phyloP scores from a whole-genome alignment of 1,140 invertebrate genomes.

The Diachasma alloeum region DNA sequence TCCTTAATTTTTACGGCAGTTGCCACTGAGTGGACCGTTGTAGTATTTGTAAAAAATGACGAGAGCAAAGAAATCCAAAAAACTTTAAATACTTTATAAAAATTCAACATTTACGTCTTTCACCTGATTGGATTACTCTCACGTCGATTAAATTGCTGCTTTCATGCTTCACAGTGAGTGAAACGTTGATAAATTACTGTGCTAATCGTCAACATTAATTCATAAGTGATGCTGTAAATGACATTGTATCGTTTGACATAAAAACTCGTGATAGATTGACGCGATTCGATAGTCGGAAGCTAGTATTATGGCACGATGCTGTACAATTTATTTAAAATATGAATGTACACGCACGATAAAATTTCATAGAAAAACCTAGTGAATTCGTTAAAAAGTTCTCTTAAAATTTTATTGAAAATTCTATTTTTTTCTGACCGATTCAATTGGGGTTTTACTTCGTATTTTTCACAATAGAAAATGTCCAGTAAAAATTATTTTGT shows the following conservation, averaged over 20 bases:
- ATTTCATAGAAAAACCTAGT: too few species aligned
- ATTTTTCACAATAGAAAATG: too few species aligned
- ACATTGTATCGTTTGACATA: neutral
- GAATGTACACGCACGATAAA: neutral
- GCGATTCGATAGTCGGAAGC: neutral
- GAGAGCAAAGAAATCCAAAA: neutral
- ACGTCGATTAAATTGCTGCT: neutral
- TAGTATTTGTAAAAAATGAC: neutral
- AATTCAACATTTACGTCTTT: neutral
- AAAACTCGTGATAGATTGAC: neutral
- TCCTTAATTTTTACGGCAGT: conserved; percentile 2
- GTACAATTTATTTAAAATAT: conserved; percentile 5
- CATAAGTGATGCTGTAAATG: neutral
- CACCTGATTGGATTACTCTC: too few species aligned
- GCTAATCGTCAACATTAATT: neutral
- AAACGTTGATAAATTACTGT: neutral
- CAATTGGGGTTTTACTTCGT: too few species aligned
- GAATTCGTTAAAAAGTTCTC: too few species aligned
- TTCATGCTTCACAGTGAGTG: neutral
- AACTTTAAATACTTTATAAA: neutral
- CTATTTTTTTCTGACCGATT: too few species aligned
- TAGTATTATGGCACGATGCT: conserved; percentile 25
- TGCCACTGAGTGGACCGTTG: neutral
- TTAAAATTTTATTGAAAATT: too few species aligned
- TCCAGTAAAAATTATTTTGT: too few species aligned